Evolutionary conservation across 2,113 vertebrate genomes (phyloP).

Genomic region (Ornithorhynchus anatinus): DNA sequence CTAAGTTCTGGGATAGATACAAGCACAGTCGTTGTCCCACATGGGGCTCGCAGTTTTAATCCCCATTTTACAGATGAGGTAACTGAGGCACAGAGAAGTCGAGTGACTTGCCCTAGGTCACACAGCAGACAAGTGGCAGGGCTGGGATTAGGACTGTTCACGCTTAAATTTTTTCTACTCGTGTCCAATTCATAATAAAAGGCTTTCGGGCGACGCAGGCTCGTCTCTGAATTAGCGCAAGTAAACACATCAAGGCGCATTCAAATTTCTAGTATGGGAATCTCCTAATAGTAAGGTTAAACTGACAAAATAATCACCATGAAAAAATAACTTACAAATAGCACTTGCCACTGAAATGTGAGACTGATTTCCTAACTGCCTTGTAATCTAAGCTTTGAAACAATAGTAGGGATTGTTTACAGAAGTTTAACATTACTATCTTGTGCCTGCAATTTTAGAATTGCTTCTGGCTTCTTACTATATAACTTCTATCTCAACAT

Average conservation of each 20-base stretch:
- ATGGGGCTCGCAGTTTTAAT: too few relatives aligned
- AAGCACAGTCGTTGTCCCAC: too few relatives aligned
- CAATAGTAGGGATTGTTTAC: constrained; percentile 25
- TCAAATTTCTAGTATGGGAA: not conserved
- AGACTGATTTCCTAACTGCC: constrained; percentile 28
- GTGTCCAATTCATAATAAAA: constrained; percentile 29
- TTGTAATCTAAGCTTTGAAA: constrained; percentile 17
- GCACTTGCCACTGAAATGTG: constrained; percentile 21
- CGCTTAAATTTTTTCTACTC: constrained; percentile 35
- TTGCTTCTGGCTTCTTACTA: not conserved
- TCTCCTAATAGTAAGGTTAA: constrained; percentile 1
- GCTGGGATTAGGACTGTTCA: too few relatives aligned
- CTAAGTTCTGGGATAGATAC: too few relatives aligned
- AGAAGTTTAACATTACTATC: constrained; percentile 32
- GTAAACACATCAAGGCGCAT: constrained; percentile 20
- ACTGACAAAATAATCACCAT: constrained; percentile 38
- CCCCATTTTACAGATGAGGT: too few relatives aligned
- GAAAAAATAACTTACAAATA: constrained; percentile 51
- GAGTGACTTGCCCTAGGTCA: too few relatives aligned
- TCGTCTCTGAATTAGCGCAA: constrained; percentile 25
- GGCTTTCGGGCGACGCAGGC: constrained; percentile 29
- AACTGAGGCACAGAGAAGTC: too few relatives aligned
- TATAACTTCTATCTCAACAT: not conserved
- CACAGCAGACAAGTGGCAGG: too few relatives aligned
- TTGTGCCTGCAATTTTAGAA: not conserved